These are phyloP conservation scores for Pungitius pungitius DNA, from an alignment of 2,113 vertebrate genomes.

Conservation along the genomic window DNA sequence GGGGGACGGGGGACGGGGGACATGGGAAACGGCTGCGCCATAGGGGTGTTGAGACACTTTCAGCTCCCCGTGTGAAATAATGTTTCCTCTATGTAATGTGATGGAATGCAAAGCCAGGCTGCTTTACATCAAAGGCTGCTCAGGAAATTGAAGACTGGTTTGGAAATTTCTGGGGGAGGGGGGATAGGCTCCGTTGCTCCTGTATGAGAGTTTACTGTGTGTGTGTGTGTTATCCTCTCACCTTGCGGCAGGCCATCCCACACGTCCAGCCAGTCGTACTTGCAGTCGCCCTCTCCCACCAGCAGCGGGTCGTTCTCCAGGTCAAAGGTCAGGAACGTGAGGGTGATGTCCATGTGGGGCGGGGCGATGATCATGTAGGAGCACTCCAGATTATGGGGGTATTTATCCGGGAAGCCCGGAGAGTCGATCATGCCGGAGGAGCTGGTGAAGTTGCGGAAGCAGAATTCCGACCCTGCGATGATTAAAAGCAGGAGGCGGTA, in stretches of 20 bases:
- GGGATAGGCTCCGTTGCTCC: conserved; percentile 5
- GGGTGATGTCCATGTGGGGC: conserved; percentile 92
- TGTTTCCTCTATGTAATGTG: conserved; percentile 58
- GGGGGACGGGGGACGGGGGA: conserved; percentile 38
- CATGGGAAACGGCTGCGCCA: conserved; percentile 68
- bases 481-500: conserved; percentile 4
- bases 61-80: conserved; percentile 57
- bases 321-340: conserved; percentile 94
- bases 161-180: conserved; percentile 41
- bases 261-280: conserved; percentile 97
- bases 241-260: conserved; percentile 97
- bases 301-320: conserved; percentile 95
- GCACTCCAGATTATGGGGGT: conserved; percentile 97
- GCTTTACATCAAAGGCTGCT: conserved; percentile 60
- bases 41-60: conserved; percentile 44
- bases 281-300: conserved; percentile 94
- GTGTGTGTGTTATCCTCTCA: conserved; percentile 69
- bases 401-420: conserved; percentile 96
- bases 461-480: conserved; percentile 93
- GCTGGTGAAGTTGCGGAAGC: conserved; percentile 95
- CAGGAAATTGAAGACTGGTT: conserved; percentile 53
- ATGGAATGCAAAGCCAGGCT: conserved; percentile 50
- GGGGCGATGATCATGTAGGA: conserved; percentile 94
- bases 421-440: conserved; percentile 92
- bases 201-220: not conserved